Evolutionary conservation across 2,797 vertebrate genomes (phyloP).

Genomic region (Poecile montanus): DNA sequence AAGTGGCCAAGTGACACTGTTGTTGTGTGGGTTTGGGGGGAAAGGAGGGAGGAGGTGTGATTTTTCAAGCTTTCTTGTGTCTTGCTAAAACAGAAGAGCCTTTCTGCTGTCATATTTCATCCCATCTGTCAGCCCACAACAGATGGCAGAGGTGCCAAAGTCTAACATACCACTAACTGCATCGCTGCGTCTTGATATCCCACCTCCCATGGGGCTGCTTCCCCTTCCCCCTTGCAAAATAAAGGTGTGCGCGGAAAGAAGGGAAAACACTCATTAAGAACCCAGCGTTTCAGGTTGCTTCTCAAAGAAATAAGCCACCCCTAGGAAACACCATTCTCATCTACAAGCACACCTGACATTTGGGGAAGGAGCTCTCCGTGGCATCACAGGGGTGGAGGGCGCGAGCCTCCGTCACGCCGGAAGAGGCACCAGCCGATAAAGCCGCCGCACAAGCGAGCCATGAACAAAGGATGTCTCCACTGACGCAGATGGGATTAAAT

Average conservation of each 20-base stretch:
- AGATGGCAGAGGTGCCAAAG: constrained; percentile 77
- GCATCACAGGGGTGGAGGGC: background rate
- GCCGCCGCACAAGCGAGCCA: background rate
- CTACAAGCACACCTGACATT: background rate
- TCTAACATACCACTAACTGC: constrained; percentile 69
- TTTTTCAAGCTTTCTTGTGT: constrained; percentile 75
- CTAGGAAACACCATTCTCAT: background rate
- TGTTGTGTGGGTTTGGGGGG: constrained; percentile 69
- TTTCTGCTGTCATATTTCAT: constrained; percentile 77
- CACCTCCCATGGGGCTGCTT: constrained; percentile 35
- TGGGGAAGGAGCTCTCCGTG: background rate
- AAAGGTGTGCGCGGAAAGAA: constrained; percentile 9
- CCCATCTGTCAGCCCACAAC: constrained; percentile 77
- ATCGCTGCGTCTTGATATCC: constrained; percentile 42
- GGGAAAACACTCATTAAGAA: background rate
- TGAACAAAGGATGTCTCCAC: constrained; percentile 6
- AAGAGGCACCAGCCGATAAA: background rate
- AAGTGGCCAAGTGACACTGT: constrained; percentile 75
- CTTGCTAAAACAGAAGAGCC: constrained; percentile 75
- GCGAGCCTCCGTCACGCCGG: accelerated
- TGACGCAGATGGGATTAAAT: constrained; percentile 47
- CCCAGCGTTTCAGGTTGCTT: background rate
- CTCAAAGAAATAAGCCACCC: background rate
- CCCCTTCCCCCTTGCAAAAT: constrained; percentile 34
- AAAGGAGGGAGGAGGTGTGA: constrained; percentile 72